Base-by-base conservation (phyloP, 2,888 invertebrate species). In the Leptinotarsa haldemani region DNA sequence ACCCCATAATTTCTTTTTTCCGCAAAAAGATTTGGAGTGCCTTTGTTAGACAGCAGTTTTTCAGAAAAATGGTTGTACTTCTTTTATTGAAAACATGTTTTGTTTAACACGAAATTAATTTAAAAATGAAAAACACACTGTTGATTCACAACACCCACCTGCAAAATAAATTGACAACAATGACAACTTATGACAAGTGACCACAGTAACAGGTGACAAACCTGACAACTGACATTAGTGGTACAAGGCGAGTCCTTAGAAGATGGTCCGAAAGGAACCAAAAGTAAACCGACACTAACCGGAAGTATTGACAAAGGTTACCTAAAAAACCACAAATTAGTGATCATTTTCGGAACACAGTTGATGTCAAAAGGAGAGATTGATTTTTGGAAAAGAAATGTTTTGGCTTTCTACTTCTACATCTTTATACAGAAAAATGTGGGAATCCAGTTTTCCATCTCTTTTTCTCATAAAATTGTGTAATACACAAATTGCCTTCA, bases 71-170 rank as follows among this genome's bases (percentile, higher is more conserved):
- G n/a, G 30, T n/a, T n/a, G n/a, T 61, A 40, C 16, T 61, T 9
- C 30, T 7, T 30, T 30, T n/a, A 7, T 61, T n/a, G 2, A 40
- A 61, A 30, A 61, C 61, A 61, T 61, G 61, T 16, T 61, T 40
- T 61, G n/a, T 61, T 56, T 61, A 61, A 61, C 40, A 40, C n/a
- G 5, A 30, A 61, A 25, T 61, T 9, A 40, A 40, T 30, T 16
- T n/a, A 61, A 61, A 61, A 56, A 56, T 56, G 18, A 56, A 61
- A 61, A 61, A 30, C 30, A 30, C 61, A 61, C 61, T 61, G 61
- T 61, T 61, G 61, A 61, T 61, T 61, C 61, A 61, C 30, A 61
- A 4, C 61, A 61, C 61, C 61, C 61, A 61, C 61, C 61, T 61
- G 61, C 61, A 61, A 61, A 61, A 61, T 9, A 12, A 61, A 25